Conservation (phyloP, 2,888 invertebrate genomes). For the Sycophila texana region DNA sequence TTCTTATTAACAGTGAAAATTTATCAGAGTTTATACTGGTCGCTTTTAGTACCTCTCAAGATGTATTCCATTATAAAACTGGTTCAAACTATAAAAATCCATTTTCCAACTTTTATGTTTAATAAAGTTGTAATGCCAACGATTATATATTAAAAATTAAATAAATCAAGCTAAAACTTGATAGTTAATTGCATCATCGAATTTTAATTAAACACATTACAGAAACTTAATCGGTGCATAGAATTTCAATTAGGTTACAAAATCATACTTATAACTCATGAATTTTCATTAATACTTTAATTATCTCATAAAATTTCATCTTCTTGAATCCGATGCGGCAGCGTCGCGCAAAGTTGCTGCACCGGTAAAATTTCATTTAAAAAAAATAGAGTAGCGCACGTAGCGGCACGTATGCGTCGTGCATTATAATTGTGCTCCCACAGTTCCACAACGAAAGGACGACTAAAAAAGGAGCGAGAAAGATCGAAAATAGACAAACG, state of each 20-base stretch:
- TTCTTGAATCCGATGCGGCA: not conserved
- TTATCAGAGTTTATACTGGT: too few relatives aligned
- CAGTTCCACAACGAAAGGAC: too few relatives aligned
- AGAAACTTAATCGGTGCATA: too few relatives aligned
- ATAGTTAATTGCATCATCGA: not conserved
- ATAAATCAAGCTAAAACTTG: not conserved
- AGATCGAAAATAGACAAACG: too few relatives aligned
- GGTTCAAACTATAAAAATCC: too few relatives aligned
- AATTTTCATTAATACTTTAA: constrained; percentile 8
- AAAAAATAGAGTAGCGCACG: constrained; percentile 10
- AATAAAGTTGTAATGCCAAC: not conserved
- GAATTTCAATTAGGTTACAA: not conserved
- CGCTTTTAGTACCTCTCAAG: too few relatives aligned
- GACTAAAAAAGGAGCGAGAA: too few relatives aligned
- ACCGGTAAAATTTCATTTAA: constrained; percentile 41
- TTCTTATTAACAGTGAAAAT: too few relatives aligned
- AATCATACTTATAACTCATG: not conserved
- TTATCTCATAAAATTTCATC: not conserved
- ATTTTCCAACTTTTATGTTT: not conserved
- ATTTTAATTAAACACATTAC: not conserved
- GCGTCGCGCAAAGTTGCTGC: not conserved
- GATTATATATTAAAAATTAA: not conserved
- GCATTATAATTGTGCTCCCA: constrained; percentile 30
- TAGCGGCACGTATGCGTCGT: not conserved
- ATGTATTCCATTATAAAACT: too few relatives aligned